Evolutionary conservation across 2,113 vertebrate genomes (phyloP).

Genomic region (Hyperoodon ampullatus): DNA sequence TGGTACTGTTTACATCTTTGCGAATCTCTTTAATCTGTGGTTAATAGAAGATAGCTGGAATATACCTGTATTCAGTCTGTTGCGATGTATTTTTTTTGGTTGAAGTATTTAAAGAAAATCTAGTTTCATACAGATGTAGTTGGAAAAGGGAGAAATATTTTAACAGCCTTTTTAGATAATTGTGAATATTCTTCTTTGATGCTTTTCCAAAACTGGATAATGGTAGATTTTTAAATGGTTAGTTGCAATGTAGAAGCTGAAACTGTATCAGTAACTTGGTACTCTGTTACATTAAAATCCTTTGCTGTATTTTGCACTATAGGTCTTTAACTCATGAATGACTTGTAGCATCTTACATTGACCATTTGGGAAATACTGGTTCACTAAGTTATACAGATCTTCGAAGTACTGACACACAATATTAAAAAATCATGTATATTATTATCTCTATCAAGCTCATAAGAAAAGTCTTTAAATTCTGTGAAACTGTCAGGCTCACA

Average conservation of each 20-base stretch:
- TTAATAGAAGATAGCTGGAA: neutral
- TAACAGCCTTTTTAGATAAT: conserved; percentile 32
- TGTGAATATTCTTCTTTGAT: neutral
- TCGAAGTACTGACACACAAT: neutral
- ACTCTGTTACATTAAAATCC: neutral
- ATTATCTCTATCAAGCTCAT: neutral
- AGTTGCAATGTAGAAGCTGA: neutral
- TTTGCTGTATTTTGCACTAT: neutral
- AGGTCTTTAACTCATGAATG: neutral
- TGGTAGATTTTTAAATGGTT: neutral
- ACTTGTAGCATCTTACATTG: neutral
- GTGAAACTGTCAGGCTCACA: neutral
- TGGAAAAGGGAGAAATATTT: conserved; percentile 23
- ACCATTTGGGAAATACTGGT: neutral
- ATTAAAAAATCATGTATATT: neutral
- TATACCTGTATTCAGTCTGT: neutral
- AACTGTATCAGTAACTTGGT: neutral
- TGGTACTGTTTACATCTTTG: neutral
- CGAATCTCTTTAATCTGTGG: neutral
- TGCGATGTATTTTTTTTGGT: neutral
- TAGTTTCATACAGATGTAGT: neutral
- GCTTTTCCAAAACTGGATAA: neutral
- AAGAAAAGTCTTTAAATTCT: neutral
- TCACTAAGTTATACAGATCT: neutral
- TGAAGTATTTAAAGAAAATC: conserved; percentile 41